Conservation (phyloP, 2,888 invertebrate species). For the Cactoblastis cactorum region DNA sequence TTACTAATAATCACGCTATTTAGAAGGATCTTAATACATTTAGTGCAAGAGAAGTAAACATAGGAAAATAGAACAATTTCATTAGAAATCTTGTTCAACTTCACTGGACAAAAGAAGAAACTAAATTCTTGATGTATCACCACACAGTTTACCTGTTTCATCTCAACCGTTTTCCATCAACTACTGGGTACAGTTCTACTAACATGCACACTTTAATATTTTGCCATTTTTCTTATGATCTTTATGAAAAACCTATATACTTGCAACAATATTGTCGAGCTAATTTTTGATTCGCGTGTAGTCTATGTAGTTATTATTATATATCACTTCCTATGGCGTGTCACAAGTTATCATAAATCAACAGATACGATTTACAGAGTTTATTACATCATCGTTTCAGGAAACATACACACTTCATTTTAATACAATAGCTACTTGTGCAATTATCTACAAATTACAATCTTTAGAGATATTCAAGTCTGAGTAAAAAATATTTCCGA, state of each 20-base stretch:
- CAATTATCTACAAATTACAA: background rate
- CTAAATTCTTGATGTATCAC: background rate
- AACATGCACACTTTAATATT: background rate
- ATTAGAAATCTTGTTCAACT: background rate
- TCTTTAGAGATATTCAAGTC: background rate
- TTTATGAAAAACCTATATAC: background rate
- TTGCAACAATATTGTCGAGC: background rate
- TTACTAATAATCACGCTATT: no score
- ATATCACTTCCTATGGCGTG: background rate
- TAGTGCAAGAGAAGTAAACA: background rate
- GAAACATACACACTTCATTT: background rate
- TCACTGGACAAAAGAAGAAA: background rate
- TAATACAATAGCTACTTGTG: background rate
- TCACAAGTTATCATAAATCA: constrained; percentile 2
- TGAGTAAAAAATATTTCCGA: no score
- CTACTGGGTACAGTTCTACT: background rate
- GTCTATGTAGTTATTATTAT: background rate
- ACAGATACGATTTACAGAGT: background rate
- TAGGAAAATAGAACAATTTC: no score
- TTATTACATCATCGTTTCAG: background rate
- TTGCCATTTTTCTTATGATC: background rate
- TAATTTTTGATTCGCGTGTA: background rate
- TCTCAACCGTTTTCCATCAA: background rate
- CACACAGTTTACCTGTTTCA: background rate
- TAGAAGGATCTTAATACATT: background rate